Evolutionary conservation across 2,888 invertebrate species (phyloP).

Genomic region (Chrysolina oricalcia): DNA sequence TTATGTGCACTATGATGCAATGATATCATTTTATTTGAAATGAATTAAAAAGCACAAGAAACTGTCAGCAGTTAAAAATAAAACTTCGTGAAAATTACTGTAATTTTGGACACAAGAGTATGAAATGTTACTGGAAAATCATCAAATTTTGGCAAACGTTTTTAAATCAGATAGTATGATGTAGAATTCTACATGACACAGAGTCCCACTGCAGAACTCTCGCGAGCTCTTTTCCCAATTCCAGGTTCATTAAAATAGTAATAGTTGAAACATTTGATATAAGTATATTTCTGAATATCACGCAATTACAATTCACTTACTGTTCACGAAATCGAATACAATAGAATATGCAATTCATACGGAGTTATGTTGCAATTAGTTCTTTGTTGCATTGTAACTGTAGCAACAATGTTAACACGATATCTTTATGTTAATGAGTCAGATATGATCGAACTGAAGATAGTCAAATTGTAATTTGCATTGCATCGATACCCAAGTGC

Average conservation of each 20-base stretch:
- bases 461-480: constrained; percentile 43
- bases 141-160: no score
- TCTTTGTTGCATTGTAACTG: constrained; percentile 60
- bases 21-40: no score
- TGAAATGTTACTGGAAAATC: no score
- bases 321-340: constrained; percentile 55
- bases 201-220: no score
- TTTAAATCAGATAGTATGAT: no score
- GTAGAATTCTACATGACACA: no score
- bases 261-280: constrained; percentile 21
- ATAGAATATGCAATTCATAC: constrained; percentile 58
- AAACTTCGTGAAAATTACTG: no score
- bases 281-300: constrained; percentile 32
- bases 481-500: not conserved
- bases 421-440: constrained; percentile 63
- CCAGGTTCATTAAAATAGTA: not conserved
- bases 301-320: constrained; percentile 36
- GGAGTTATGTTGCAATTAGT: constrained; percentile 62
- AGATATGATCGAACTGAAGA: constrained; percentile 57
- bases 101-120: no score
- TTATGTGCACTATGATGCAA: no score
- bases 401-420: constrained; percentile 63
- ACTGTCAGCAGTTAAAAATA: no score
- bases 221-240: no score
- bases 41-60: no score